Conservation (phyloP, 35 echinoderm and acorn worm genomes). For the Amphiura filiformis region DNA sequence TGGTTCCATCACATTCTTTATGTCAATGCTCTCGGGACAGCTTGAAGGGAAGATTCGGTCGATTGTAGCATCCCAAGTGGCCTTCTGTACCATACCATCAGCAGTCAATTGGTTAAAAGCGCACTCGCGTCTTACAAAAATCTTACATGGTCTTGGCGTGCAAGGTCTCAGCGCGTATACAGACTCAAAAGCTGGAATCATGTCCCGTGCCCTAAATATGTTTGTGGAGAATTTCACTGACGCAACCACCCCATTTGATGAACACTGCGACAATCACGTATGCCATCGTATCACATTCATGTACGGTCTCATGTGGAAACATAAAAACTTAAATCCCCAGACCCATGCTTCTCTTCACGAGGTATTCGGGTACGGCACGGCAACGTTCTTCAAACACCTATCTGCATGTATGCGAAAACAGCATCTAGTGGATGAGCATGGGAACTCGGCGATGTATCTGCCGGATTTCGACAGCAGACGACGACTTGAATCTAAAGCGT, state of each 20-base stretch:
- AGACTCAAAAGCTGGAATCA: constrained; percentile 45
- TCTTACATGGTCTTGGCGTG: constrained; percentile 34
- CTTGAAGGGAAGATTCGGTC: constrained; percentile 56
- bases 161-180: constrained; percentile 53
- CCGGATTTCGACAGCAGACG: constrained; percentile 26
- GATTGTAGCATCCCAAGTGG: constrained; percentile 59
- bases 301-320: constrained; percentile 60
- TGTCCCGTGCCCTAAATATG: constrained; percentile 31
- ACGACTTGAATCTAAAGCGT: constrained; percentile 21
- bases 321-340: constrained; percentile 46
- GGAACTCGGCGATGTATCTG: constrained; percentile 33
- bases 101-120: constrained; percentile 19
- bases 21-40: constrained; percentile 40
- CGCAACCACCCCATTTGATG: constrained; percentile 37
- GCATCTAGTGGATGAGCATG: constrained; percentile 43
- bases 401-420: constrained; percentile 54
- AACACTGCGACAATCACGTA: constrained; percentile 65
- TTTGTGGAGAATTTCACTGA: constrained; percentile 33
- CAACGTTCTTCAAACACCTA: constrained; percentile 57
- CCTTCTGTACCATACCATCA: constrained; percentile 11
- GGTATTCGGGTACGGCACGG: constrained; percentile 45
- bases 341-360: constrained; percentile 74
- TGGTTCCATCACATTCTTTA: constrained; percentile 45
- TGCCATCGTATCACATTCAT: constrained; percentile 72
- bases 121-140: constrained; percentile 16